Evolutionary conservation across 2,113 vertebrate species (phyloP).

Genomic region (Chionomys nivalis): DNA sequence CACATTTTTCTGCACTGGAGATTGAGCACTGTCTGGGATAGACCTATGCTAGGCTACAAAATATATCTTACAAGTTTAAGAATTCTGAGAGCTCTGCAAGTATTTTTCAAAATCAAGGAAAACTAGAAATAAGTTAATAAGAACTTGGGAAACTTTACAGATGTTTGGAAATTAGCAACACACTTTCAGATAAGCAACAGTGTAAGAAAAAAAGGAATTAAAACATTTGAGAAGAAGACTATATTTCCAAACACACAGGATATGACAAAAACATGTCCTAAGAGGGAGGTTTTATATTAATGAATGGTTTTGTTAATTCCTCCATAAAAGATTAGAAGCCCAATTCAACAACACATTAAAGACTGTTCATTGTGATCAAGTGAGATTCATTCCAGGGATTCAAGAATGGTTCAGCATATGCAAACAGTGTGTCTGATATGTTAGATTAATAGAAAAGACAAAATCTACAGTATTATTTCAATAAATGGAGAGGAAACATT

Average conservation of each 20-base stretch:
- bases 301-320: neutral
- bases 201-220: neutral
- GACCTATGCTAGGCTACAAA: neutral
- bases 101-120: neutral
- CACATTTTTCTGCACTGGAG: neutral
- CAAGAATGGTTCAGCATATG: neutral
- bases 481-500: neutral
- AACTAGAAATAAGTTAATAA: neutral
- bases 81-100: neutral
- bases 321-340: neutral
- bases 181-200: neutral
- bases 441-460: neutral
- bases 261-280: neutral
- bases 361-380: neutral
- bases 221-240: neutral
- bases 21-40: too few species aligned
- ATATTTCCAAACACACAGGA: neutral
- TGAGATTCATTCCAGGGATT: neutral
- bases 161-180: neutral
- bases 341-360: neutral
- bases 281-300: neutral
- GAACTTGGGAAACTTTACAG: neutral
- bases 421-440: neutral
- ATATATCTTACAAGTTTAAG: neutral
- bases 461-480: neutral